These are phyloP conservation scores for Fopius arisanus DNA, from an alignment of 1,140 invertebrate species.

Conservation along the genomic window DNA sequence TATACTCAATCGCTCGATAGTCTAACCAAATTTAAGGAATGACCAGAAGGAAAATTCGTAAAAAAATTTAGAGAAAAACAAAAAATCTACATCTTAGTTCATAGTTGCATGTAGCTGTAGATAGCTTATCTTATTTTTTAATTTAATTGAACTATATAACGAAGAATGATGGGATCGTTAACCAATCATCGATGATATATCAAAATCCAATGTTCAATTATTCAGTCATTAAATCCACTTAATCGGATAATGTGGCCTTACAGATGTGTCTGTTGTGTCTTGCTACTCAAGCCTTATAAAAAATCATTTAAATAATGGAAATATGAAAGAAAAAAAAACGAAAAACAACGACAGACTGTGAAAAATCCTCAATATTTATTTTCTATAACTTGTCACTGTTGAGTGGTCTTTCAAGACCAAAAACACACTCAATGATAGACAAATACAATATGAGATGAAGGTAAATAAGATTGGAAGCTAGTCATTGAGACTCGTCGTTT, in stretches of 20 bases:
- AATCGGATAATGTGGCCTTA: slow-evolving; percentile 23
- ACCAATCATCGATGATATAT: background rate
- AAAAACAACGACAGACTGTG: too few relatives aligned
- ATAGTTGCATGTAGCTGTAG: background rate
- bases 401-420: background rate
- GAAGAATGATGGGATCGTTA: background rate
- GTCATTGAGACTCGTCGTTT: slow-evolving; percentile 18
- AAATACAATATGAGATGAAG: slow-evolving; percentile 12
- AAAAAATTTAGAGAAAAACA: background rate
- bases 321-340: too few relatives aligned
- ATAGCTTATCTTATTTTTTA: background rate
- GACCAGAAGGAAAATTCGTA: background rate
- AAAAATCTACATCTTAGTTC: background rate
- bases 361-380: slow-evolving; percentile 7
- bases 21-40: background rate
- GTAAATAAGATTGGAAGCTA: slow-evolving; percentile 30
- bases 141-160: background rate
- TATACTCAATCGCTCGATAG: background rate
- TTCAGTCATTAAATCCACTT: background rate
- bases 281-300: slow-evolving; percentile 15
- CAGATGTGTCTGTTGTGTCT: slow-evolving; percentile 10
- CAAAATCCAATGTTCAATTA: background rate
- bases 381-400: slow-evolving; percentile 8
- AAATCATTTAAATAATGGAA: background rate
- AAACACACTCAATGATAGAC: background rate